Conservation (phyloP, 2,113 vertebrate genomes). For the Cygnus buccinator region DNA sequence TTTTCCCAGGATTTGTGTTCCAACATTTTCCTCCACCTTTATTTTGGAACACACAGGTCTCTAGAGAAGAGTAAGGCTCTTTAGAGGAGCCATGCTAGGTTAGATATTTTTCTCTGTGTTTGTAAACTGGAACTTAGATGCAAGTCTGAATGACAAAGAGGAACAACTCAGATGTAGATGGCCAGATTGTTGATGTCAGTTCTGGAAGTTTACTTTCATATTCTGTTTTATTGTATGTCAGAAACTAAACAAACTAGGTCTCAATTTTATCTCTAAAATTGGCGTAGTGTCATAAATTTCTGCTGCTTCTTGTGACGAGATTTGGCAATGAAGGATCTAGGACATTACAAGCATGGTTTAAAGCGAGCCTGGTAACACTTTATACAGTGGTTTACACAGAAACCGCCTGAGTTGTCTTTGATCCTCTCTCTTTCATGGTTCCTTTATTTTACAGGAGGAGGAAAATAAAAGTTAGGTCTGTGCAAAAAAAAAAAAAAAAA, state of each 20-base stretch:
- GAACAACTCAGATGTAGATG: constrained; percentile 17
- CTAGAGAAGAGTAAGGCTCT: neutral
- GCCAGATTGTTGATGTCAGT: neutral
- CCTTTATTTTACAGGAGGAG: neutral
- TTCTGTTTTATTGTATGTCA: constrained; percentile 42
- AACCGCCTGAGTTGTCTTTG: neutral
- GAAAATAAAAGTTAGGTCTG: neutral
- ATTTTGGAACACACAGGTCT: neutral
- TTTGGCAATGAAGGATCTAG: constrained; percentile 13
- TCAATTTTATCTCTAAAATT: neutral
- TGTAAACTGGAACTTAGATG: neutral
- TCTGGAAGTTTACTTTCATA: constrained; percentile 47
- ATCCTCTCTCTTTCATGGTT: constrained; percentile 4
- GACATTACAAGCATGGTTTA: neutral
- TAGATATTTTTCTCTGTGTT: neutral
- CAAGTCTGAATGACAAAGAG: constrained; percentile 23
- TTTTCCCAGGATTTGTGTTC: neutral
- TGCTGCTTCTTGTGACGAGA: neutral
- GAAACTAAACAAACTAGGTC: neutral
- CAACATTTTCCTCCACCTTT: neutral
- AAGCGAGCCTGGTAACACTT: neutral
- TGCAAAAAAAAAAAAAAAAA: neutral
- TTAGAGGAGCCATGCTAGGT: neutral
- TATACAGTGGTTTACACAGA: neutral
- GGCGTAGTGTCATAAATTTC: neutral